Conservation (phyloP, 2,113 vertebrate species). For the Leptocoma aspasia region DNA sequence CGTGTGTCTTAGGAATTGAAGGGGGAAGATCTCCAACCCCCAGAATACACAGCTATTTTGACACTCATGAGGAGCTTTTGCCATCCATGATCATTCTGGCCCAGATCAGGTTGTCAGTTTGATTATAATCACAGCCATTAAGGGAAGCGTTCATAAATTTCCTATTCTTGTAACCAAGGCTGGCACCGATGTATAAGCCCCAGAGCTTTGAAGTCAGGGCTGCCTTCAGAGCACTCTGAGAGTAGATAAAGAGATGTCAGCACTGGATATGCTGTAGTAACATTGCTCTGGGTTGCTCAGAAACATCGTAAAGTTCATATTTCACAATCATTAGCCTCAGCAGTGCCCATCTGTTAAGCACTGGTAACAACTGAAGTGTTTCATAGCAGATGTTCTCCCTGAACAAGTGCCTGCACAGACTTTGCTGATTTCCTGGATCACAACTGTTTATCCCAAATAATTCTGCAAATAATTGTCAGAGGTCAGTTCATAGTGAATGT, state of each 20-base stretch:
- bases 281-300: background rate
- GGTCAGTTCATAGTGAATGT: background rate
- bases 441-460: constrained; percentile 16
- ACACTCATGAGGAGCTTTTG: background rate
- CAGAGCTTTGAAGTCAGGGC: background rate
- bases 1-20: background rate
- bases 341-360: constrained; percentile 39
- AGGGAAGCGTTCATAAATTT: background rate
- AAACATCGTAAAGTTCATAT: background rate
- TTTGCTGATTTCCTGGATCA: constrained; percentile 22
- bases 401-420: background rate
- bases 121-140: background rate
- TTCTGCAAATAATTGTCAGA: background rate
- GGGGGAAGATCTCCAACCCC: background rate
- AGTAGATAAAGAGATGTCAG: background rate
- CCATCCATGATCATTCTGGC: background rate
- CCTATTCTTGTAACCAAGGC: background rate
- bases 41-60: background rate
- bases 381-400: constrained; percentile 40
- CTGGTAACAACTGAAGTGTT: background rate
- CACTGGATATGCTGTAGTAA: background rate
- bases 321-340: background rate
- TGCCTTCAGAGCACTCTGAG: background rate
- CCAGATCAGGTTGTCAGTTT: background rate
- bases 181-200: background rate